Percentiles rank a stretch among this genome's conserved stretches.
Evolutionary conservation across 2,113 vertebrate genomes (phyloP).

Genomic region (Chamaetylas fuelleborni): DNA sequence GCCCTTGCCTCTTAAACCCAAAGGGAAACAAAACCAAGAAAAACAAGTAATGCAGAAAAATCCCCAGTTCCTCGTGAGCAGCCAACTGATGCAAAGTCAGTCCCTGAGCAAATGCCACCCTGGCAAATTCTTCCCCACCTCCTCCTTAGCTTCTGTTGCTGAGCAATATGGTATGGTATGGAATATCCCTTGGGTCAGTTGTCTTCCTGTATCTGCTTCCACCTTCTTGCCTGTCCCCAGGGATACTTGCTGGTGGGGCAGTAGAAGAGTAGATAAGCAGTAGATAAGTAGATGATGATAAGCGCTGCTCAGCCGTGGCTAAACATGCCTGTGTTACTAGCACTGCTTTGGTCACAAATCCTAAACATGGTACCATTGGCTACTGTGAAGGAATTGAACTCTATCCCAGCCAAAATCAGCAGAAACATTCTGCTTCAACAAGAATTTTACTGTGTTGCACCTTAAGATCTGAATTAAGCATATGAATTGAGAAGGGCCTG

Average conservation of each 20-base stretch:
- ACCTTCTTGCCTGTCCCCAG: background rate
- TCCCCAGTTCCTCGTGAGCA: accelerated
- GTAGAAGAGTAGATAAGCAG: background rate
- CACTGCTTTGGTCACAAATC: background rate
- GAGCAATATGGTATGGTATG: background rate
- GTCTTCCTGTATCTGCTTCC: background rate
- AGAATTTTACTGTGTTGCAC: background rate
- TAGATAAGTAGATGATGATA: background rate
- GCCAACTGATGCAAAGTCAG: background rate
- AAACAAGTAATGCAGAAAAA: background rate
- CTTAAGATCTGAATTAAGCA: background rate
- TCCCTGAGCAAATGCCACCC: background rate
- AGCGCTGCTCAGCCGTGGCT: background rate
- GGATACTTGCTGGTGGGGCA: background rate
- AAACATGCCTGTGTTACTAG: background rate
- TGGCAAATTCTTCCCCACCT: background rate
- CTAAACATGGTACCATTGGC: background rate
- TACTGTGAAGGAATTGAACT: background rate
- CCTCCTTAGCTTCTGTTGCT: background rate
- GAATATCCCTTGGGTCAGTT: background rate
- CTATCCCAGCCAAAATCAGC: background rate
- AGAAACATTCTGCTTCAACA: background rate
- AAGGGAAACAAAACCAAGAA: background rate
- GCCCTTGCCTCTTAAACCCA: background rate
- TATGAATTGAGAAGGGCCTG: background rate